phyloP scores from a whole-genome alignment of 2,113 vertebrate species.

The Oreochromis tanganicae region DNA sequence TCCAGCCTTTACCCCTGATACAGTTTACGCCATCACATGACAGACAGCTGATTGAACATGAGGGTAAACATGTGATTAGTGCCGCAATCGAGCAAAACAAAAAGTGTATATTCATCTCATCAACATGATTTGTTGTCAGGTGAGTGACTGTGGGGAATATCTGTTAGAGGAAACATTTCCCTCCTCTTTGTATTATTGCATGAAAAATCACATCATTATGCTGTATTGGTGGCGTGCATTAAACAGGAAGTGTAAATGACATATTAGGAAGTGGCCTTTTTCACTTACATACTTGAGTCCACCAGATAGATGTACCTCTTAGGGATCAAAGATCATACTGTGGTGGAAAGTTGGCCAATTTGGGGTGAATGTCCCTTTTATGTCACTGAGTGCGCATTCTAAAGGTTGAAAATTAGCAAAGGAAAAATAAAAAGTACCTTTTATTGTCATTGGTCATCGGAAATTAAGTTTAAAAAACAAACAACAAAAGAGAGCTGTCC shows the following conservation, averaged over 20 bases:
- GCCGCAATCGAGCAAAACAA: not conserved
- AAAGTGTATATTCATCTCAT: not conserved
- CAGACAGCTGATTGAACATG: not conserved
- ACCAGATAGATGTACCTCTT: not conserved
- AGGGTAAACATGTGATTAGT: not conserved
- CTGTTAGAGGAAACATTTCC: not conserved
- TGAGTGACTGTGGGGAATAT: not conserved
- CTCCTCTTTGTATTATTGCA: not conserved
- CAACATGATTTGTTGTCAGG: not conserved
- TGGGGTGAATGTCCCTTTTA: not conserved
- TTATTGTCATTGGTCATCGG: no score
- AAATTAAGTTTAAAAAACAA: not conserved
- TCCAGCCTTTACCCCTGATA: not conserved
- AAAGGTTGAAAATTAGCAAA: not conserved
- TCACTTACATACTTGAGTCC: not conserved
- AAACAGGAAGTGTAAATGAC: not conserved
- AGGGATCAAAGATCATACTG: not conserved
- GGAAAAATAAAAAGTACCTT: not conserved
- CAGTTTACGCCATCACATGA: not conserved
- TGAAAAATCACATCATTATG: not conserved
- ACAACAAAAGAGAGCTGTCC: not conserved
- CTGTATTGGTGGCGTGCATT: not conserved
- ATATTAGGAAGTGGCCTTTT: not conserved
- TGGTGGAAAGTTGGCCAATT: not conserved
- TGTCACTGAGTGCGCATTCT: rapidly evolving